phyloP scores from a whole-genome alignment of 2,888 invertebrate species.

The Blastobasis adustella region DNA sequence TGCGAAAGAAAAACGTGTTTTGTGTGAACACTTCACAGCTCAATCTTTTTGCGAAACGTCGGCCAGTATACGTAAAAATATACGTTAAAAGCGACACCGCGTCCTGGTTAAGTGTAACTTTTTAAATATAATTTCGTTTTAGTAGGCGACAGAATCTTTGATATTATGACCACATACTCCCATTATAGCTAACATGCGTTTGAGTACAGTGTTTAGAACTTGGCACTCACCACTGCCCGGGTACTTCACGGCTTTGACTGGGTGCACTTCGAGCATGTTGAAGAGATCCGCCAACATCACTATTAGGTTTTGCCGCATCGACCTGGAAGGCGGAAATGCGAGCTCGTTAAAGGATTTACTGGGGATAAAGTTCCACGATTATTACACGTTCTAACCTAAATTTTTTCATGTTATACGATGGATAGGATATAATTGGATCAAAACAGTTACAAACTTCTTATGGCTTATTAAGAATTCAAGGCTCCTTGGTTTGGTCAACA shows the following conservation, averaged over 20 bases:
- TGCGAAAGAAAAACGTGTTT: too few relatives aligned
- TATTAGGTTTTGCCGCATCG: constrained; percentile 93
- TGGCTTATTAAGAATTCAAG: too few relatives aligned
- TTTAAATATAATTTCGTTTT: constrained; percentile 27
- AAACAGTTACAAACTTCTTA: too few relatives aligned
- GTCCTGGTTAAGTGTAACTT: constrained; percentile 19
- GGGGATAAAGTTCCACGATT: too few relatives aligned
- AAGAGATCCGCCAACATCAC: constrained; percentile 96
- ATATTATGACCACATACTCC: constrained; percentile 75
- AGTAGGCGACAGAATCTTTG: constrained; percentile 56
- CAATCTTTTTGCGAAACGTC: too few relatives aligned
- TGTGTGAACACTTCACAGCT: too few relatives aligned
- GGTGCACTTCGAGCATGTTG: constrained; percentile 94
- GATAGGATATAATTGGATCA: too few relatives aligned
- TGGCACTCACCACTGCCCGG: constrained; percentile 78
- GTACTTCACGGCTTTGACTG: constrained; percentile 89
- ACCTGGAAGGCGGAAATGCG: constrained; percentile 69
- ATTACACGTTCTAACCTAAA: too few relatives aligned
- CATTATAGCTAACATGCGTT: constrained; percentile 31
- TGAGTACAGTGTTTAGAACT: constrained; percentile 57
- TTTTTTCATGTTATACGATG: too few relatives aligned
- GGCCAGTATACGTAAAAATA: too few relatives aligned
- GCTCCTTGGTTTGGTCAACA: too few relatives aligned
- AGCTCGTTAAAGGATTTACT: too few relatives aligned
- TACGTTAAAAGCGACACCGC: constrained; percentile 35